phyloP scores from a whole-genome alignment of 2,113 vertebrate genomes.

The Corythornis cristatus region DNA sequence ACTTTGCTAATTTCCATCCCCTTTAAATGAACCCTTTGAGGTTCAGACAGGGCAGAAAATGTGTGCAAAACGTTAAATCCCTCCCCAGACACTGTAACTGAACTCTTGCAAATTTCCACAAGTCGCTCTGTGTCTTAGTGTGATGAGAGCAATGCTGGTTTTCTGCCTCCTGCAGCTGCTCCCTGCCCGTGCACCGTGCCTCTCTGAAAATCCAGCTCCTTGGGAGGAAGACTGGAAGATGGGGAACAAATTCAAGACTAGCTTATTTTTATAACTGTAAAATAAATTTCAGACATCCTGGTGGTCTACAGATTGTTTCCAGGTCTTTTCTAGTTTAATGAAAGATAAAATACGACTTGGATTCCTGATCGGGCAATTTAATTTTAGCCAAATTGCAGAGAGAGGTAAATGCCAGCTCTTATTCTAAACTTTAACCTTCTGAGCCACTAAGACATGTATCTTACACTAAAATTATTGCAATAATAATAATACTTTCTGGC shows the following conservation, averaged over 20 bases:
- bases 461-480: constrained; percentile 27
- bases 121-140: neutral
- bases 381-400: constrained; percentile 17
- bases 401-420: constrained; percentile 29
- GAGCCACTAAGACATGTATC: constrained; percentile 24
- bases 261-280: constrained; percentile 56
- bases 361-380: constrained; percentile 20
- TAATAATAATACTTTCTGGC: constrained; percentile 39
- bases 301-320: constrained; percentile 55
- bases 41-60: neutral
- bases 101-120: constrained; percentile 37
- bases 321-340: constrained; percentile 56
- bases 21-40: neutral
- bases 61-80: neutral
- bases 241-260: constrained; percentile 54
- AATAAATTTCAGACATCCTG: constrained; percentile 56
- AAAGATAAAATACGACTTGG: constrained; percentile 46
- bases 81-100: constrained; percentile 3
- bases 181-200: neutral
- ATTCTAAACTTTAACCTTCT: constrained; percentile 49
- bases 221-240: constrained; percentile 45
- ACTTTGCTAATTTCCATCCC: neutral
- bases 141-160: constrained; percentile 25
- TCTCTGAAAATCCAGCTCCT: constrained; percentile 20
- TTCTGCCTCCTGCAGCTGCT: neutral